Base-by-base conservation (phyloP, 1,140 invertebrate species). In the Olivierus martensii region DNA sequence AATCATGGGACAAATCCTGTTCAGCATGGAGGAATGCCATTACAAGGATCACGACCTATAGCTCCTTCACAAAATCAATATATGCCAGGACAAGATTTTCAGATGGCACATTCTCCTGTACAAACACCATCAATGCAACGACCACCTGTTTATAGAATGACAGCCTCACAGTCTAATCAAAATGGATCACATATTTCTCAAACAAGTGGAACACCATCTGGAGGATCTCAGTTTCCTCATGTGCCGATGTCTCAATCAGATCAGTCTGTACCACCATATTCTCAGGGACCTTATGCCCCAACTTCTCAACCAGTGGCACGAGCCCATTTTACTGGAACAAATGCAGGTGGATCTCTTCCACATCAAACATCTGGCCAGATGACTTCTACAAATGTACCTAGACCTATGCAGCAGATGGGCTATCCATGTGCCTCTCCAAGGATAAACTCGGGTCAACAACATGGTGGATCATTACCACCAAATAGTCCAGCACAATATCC, bases 221-320 rank as follows among this genome's bases (percentile, higher is more conserved):
- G 37, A 18, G 28, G 49, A 36, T 39, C 55, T 45, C 55, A 52
- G 28, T 42, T 43, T 17, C 19, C 48, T 22, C 41, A 43, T n/a
- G 46, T 38, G 38, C 52, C 51, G 36, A 35, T 57, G 17, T 37
- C 55, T 21, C 55, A 57, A 50, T 21, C 51, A 35, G 55, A 57
- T 11, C 55, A 57, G 42, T 11, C 51, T 35, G 46, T 57, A 37
- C 35, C 51, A 35, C 52, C 51, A 35, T 57, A 44, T 51, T 46
- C 55, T 57, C 55, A 57, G 55, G 55, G 55, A 57, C 55, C 51
- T 41, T 57, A 57, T 51, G 41, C 51, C 17, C 51, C 55, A 28
- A 34, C 55, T 36, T 19, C 55, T 28, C 41, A 43, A 9, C 41
- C 17, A 4, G 17, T 18, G 21, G 17, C 17, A 43, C 4, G 21